Conservation (phyloP, 2,113 vertebrate genomes). For the Indicator indicator region DNA sequence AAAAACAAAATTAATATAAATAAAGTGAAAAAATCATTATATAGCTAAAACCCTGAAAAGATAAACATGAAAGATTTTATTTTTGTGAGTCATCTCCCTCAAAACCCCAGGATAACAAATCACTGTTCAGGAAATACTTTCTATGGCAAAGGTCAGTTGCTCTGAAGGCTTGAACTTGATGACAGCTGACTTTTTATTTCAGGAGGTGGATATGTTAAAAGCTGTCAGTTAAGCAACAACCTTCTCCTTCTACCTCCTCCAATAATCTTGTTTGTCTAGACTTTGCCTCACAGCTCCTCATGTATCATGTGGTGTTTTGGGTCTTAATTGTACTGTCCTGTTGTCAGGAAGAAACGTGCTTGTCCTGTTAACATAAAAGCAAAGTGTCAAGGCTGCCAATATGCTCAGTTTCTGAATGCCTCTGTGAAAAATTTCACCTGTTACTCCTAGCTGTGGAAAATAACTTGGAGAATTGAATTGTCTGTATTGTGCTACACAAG, state of each 20-base stretch:
- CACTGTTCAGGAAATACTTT: not conserved
- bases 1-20: not conserved
- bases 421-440: not conserved
- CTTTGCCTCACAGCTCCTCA: not conserved
- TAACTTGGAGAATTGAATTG: not conserved
- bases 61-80: not conserved
- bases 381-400: not conserved
- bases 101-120: not conserved
- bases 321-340: not conserved
- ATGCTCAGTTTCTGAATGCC: not conserved
- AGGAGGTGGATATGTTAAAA: not conserved
- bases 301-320: not conserved
- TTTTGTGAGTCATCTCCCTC: constrained; percentile 1
- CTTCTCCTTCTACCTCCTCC: not conserved
- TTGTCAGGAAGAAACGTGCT: not conserved
- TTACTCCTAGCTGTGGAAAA: not conserved
- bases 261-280: not conserved
- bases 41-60: not conserved
- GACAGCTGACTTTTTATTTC: constrained; percentile 18
- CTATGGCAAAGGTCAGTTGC: constrained; percentile 28
- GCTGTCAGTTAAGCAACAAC: not conserved
- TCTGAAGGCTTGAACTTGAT: not conserved
- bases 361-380: not conserved
- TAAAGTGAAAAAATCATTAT: not conserved
- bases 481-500: not conserved